Evolutionary conservation across 1,140 invertebrate species (phyloP).

Genomic region (Zeugodacus cucurbitae): DNA sequence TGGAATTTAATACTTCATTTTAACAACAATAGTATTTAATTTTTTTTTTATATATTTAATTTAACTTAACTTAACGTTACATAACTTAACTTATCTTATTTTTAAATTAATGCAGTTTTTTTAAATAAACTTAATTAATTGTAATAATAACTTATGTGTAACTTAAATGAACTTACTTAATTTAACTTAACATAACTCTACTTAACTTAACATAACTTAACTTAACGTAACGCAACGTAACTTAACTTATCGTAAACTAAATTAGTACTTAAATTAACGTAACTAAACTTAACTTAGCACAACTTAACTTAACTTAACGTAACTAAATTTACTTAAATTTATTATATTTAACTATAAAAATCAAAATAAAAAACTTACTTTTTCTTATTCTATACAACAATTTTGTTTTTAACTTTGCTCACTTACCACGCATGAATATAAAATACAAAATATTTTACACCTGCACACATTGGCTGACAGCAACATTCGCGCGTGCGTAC

Average conservation of each 20-base stretch:
- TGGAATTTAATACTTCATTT: too few relatives aligned
- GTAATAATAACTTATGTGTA: neutral
- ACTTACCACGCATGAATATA: too few relatives aligned
- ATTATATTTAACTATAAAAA: neutral
- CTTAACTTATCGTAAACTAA: neutral
- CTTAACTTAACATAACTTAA: neutral
- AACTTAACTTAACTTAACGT: neutral
- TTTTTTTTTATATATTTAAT: neutral
- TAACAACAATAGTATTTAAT: too few relatives aligned
- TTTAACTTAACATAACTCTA: neutral
- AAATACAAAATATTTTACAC: slow-evolving; percentile 1
- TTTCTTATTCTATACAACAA: neutral
- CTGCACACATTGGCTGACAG: neutral
- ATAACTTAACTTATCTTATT: neutral
- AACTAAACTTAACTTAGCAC: neutral
- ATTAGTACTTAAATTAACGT: neutral
- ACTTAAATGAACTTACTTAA: neutral
- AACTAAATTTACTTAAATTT: neutral
- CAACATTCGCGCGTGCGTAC: neutral
- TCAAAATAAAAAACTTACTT: neutral
- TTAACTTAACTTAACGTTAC: neutral
- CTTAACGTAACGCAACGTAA: neutral
- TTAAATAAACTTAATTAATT: neutral
- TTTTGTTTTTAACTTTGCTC: too few relatives aligned
- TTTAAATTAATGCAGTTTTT: neutral